Base-by-base conservation (phyloP, 2,888 invertebrate species). In the Heliconius erato region DNA sequence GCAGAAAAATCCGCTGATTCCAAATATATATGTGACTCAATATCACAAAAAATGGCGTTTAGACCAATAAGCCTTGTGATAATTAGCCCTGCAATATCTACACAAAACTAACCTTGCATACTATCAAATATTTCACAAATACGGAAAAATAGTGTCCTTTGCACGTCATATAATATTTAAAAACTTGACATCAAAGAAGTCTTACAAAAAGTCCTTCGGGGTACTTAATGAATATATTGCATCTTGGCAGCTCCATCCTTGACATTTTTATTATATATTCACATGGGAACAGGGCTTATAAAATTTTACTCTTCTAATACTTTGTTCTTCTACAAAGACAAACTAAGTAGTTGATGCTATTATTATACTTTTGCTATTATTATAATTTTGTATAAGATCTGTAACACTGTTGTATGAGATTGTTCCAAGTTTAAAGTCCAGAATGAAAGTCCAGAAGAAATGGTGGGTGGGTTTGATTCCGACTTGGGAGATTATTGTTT, bases 181-280 rank as follows among this genome's bases (percentile, higher is more conserved):
- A 71, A 44, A 44, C 44, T 44, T 72, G 7, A 11, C 40, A 72
- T 26, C 44, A 72, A 72, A 72, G 71, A 26, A 72, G 26, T 44
- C 28, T 28, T 28, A 28, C 28, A 28, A 28, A 28, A 72, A 26
- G 44, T 72, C 40, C 71, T 72, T 26, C 26, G n/a, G 44, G 12
- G 26, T 72, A 44, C 44, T 72, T 72, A 72, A 72, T 44, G 71
- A 72, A 72, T 26, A n/a, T 72, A 72, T 72, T 44, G 44, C 71
- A 72, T 72, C 71, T 72, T 72, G 7, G 40, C 12, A 40, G 71
- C 12, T 35, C 35, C n/a, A 40, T 71, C 71, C 71, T 71, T 71
- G 71, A 71, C 40, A 71, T 40, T 54, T 23, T 3, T 71, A 40
- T 40, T 35, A 40, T 72, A 1, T 26, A 26, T 44, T 44, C 71